Percentiles rank a stretch among this genome's conserved stretches.
Conservation (phyloP, 2,797 vertebrate genomes). For the Poeciliopsis paucimaculata region DNA sequence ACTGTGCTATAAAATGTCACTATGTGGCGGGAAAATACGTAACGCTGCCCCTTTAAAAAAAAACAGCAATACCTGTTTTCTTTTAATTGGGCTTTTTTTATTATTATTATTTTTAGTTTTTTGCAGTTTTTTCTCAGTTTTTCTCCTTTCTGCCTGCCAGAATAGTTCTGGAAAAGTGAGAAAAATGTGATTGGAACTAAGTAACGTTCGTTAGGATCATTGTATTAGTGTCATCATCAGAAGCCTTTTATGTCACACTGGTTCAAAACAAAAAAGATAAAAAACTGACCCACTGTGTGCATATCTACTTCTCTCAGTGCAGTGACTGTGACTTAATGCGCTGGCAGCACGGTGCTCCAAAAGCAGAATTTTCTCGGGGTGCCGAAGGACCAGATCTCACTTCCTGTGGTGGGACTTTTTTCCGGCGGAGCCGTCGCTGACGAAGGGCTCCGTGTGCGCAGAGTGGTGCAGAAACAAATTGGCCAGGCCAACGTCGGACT, state of each 20-base stretch:
- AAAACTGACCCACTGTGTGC: background rate
- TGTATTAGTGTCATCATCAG: background rate
- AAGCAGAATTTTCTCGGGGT: slow-evolving; percentile 12
- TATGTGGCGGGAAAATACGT: too few species aligned
- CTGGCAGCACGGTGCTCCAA: background rate
- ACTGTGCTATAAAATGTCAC: too few species aligned
- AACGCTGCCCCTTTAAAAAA: too few species aligned
- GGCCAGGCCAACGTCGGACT: slow-evolving; percentile 56
- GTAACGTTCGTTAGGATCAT: background rate
- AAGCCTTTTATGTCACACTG: background rate
- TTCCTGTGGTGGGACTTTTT: slow-evolving; percentile 38
- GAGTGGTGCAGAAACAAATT: slow-evolving; percentile 65
- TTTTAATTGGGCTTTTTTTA: background rate
- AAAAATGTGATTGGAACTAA: background rate
- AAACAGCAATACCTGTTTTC: background rate
- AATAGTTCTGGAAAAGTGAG: too few species aligned
- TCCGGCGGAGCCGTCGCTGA: slow-evolving; percentile 39
- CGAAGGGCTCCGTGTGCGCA: slow-evolving; percentile 41
- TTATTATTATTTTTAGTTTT: background rate
- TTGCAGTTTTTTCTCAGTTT: background rate
- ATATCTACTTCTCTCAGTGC: background rate
- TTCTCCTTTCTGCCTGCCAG: background rate
- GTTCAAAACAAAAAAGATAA: background rate
- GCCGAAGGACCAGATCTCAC: slow-evolving; percentile 21
- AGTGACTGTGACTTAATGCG: slow-evolving; percentile 10